A percentile compares a stretch with the other conserved stretches of the same genome.
Evolutionary conservation across 2,888 invertebrate species (phyloP).

Genomic region (Thecophora atra): DNA sequence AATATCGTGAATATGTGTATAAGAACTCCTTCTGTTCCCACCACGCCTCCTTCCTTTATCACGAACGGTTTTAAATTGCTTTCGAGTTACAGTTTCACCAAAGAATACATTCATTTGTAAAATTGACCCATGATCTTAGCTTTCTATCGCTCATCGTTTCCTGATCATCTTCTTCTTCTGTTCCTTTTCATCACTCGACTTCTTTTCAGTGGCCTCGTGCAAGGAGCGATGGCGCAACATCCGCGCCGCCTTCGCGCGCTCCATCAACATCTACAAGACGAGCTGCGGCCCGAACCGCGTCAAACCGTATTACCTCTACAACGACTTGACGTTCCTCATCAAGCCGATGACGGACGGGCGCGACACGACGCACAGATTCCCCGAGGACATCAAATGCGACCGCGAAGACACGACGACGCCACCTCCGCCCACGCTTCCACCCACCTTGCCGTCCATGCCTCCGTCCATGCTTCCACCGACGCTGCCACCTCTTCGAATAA

Average conservation of each 20-base stretch:
- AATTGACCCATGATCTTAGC: too few relatives aligned
- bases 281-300: conserved; percentile 54
- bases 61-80: too few relatives aligned
- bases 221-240: conserved; percentile 54
- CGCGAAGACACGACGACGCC: not conserved
- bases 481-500: not conserved
- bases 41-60: too few relatives aligned
- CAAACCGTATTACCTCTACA: conserved; percentile 58
- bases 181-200: conserved; percentile 15
- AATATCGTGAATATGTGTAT: too few relatives aligned
- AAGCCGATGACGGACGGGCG: conserved; percentile 52
- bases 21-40: too few relatives aligned
- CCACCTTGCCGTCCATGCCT: too few relatives aligned
- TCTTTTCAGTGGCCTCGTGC: conserved; percentile 49
- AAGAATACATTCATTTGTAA: too few relatives aligned
- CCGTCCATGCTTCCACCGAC: too few relatives aligned
- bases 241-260: conserved; percentile 52
- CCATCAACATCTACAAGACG: conserved; percentile 52
- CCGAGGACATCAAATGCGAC: conserved; percentile 29
- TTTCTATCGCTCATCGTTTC: too few relatives aligned
- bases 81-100: too few relatives aligned
- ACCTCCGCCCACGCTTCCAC: not conserved
- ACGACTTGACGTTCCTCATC: conserved; percentile 55
- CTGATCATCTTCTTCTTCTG: too few relatives aligned
- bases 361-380: conserved; percentile 21